Conservation (phyloP, 2,113 vertebrate species). For the Nerophis ophidion region DNA sequence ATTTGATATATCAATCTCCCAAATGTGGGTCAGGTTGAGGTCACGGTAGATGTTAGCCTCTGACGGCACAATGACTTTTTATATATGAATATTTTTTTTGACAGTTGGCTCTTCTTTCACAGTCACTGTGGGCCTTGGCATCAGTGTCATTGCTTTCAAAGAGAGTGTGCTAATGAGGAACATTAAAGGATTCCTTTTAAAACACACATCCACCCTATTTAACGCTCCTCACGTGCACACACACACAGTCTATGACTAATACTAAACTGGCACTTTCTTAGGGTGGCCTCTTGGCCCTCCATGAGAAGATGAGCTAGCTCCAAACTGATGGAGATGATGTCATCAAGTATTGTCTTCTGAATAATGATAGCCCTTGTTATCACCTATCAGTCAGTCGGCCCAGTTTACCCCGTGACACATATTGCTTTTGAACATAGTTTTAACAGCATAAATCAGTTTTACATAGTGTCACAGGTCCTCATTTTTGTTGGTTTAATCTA, state of each 20-base stretch:
- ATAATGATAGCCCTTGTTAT: slow-evolving; percentile 21
- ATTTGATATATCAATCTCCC: slow-evolving; percentile 7
- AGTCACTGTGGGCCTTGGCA: slow-evolving; percentile 42
- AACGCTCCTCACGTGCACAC: neutral
- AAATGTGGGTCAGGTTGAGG: neutral
- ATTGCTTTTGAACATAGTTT: too few species aligned
- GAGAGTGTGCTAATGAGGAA: slow-evolving; percentile 41
- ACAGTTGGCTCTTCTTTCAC: slow-evolving; percentile 18
- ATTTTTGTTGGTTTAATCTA: too few species aligned
- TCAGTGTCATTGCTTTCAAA: slow-evolving; percentile 42
- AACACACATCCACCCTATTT: slow-evolving; percentile 16
- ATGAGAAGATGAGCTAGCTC: slow-evolving; percentile 45
- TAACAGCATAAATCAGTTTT: too few species aligned
- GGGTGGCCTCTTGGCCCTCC: slow-evolving; percentile 39
- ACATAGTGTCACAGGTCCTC: too few species aligned
- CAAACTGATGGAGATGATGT: slow-evolving; percentile 41
- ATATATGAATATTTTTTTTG: slow-evolving; percentile 5
- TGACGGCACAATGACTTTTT: slow-evolving; percentile 15
- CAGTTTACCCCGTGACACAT: too few species aligned
- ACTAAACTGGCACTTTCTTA: slow-evolving; percentile 30
- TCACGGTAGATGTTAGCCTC: slow-evolving; percentile 18
- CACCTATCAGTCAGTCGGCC: too few species aligned
- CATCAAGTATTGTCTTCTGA: slow-evolving; percentile 26
- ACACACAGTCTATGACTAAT: slow-evolving; percentile 5
- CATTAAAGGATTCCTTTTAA: slow-evolving; percentile 40